Conservation (phyloP, 2,888 invertebrate species). For the Ctenicera cuprea region DNA sequence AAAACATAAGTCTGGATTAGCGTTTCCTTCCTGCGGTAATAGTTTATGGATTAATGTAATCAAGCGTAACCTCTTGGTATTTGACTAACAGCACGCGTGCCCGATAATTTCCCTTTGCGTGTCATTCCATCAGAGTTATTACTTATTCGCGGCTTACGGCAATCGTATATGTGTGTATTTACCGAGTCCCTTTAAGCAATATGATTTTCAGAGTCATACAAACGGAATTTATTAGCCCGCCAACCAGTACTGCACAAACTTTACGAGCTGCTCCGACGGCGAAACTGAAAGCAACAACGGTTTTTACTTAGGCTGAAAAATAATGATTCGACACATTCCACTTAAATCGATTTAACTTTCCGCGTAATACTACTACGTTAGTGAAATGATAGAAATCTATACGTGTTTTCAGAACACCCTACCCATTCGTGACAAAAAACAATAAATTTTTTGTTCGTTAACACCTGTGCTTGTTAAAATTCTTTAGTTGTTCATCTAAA, state of each 20-base stretch:
- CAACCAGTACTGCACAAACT: not conserved
- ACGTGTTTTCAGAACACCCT: not conserved
- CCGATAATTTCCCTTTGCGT: conserved; percentile 38
- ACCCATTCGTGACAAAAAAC: not conserved
- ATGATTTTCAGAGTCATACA: conserved; percentile 12
- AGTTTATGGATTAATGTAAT: conserved; percentile 41
- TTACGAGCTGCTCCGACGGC: conserved; percentile 6
- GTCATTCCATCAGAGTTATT: conserved; percentile 33
- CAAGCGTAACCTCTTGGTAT: conserved; percentile 41
- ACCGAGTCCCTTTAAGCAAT: conserved; percentile 15
- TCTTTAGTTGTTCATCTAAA: not conserved
- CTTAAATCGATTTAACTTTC: not conserved
- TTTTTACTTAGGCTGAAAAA: conserved; percentile 20
- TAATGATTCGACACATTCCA: not conserved
- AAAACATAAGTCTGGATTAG: conserved; percentile 28
- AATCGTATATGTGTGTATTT: conserved; percentile 1
- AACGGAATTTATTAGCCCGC: conserved; percentile 24
- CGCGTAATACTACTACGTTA: not conserved
- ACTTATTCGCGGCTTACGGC: conserved; percentile 2
- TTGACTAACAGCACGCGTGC: conserved; percentile 40
- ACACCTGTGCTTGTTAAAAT: not conserved
- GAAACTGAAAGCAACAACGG: conserved; percentile 13
- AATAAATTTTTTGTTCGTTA: not conserved
- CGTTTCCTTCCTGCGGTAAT: conserved; percentile 42
- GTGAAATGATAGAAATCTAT: not conserved